These are phyloP conservation scores for Drosophila aff. DNA, from an alignment of 1,140 invertebrate species.

Conservation along the genomic window DNA sequence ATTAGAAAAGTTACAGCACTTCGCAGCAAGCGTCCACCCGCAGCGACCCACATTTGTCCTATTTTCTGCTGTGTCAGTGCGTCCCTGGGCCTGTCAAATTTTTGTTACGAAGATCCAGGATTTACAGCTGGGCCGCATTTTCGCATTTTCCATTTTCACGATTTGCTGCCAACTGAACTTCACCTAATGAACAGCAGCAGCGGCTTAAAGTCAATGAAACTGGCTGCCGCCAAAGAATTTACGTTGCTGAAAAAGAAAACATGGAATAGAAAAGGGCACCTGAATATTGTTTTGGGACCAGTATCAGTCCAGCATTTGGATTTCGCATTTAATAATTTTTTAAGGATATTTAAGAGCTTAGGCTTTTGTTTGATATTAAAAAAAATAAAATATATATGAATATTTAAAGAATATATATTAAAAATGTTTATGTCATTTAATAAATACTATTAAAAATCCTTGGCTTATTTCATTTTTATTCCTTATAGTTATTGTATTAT, in stretches of 20 bases:
- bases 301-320: not conserved
- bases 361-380: too few species aligned
- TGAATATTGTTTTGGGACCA: not conserved
- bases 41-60: conserved; percentile 22
- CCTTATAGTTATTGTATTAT: too few species aligned
- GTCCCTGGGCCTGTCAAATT: conserved; percentile 29
- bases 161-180: conserved; percentile 47
- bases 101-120: not conserved
- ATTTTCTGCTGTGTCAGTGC: conserved; percentile 37
- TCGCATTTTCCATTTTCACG: conserved; percentile 31
- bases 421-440: too few species aligned
- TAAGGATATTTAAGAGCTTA: too few species aligned
- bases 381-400: too few species aligned
- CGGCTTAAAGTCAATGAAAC: conserved; percentile 56
- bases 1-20: conserved; percentile 72
- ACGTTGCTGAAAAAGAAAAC: not conserved
- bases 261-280: not conserved
- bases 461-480: too few species aligned
- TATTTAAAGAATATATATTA: too few species aligned
- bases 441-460: too few species aligned
- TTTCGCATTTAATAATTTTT: not conserved
- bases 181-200: conserved; percentile 51
- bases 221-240: conserved; percentile 48
- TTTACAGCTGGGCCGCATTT: conserved; percentile 32
- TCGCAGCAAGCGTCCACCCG: conserved; percentile 3